Evolutionary conservation across 2,888 invertebrate species (phyloP).

Genomic region (Strigamia crassipes): DNA sequence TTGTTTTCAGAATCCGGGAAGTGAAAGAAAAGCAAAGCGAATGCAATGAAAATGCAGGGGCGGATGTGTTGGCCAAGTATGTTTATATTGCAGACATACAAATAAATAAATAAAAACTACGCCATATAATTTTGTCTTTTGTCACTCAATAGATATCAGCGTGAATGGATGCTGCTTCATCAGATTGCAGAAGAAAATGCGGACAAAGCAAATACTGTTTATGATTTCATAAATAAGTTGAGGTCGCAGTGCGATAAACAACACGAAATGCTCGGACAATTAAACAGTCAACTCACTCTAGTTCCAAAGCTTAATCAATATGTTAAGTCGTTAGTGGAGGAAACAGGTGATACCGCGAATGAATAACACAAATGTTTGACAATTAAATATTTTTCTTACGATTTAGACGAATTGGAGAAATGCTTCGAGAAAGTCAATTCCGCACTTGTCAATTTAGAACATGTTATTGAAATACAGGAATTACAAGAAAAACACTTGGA

Average conservation of each 20-base stretch:
- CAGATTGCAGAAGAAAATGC: constrained; percentile 70
- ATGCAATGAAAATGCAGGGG: neutral
- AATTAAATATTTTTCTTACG: neutral
- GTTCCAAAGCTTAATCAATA: constrained; percentile 57
- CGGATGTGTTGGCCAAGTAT: neutral
- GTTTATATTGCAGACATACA: neutral
- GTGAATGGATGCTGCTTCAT: constrained; percentile 73
- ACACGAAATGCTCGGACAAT: constrained; percentile 59
- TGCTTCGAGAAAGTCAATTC: constrained; percentile 69
- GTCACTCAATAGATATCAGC: constrained; percentile 64
- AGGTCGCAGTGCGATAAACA: constrained; percentile 61
- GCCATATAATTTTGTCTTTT: neutral
- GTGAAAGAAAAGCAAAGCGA: neutral
- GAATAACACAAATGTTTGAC: neutral
- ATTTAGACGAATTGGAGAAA: constrained; percentile 60
- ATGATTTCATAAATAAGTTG: constrained; percentile 62
- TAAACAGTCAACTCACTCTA: constrained; percentile 60
- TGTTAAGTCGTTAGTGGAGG: constrained; percentile 50
- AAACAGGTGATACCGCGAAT: constrained; percentile 50
- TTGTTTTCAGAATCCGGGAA: neutral
- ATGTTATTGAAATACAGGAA: constrained; percentile 71
- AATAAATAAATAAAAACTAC: neutral
- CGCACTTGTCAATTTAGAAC: constrained; percentile 69
- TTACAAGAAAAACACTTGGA: constrained; percentile 73
- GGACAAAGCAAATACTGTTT: constrained; percentile 62